Percentiles rank a stretch among this genome's conserved stretches.
phyloP scores from a whole-genome alignment of 2,113 vertebrate species.

The Natator depressus region DNA sequence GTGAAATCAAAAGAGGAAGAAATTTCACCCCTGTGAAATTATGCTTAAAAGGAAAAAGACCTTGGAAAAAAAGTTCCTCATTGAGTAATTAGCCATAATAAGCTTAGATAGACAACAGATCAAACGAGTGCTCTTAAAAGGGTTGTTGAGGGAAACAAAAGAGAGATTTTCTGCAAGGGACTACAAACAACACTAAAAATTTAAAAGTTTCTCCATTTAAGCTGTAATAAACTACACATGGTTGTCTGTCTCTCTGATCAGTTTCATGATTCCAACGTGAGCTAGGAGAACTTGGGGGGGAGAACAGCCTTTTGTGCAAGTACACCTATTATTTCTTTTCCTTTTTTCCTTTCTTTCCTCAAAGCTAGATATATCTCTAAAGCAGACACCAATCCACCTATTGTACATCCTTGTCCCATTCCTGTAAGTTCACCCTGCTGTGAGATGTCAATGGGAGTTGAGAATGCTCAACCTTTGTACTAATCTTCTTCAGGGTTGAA shows the following conservation, averaged over 20 bases:
- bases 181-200: constrained; percentile 17
- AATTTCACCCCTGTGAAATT: neutral
- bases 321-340: neutral
- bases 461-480: fast-evolving
- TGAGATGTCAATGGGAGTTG: neutral
- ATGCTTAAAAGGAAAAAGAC: constrained; percentile 21
- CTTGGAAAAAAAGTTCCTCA: constrained; percentile 26
- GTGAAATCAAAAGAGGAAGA: constrained; percentile 46
- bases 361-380: fast-evolving
- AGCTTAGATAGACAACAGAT: constrained; percentile 65
- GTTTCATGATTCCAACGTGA: neutral
- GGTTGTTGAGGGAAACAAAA: constrained; percentile 9
- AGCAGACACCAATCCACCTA: neutral
- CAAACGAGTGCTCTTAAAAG: constrained; percentile 62
- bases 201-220: neutral
- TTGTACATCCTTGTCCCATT: fast-evolving
- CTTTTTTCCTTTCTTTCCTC: fast-evolving
- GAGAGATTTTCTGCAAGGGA: neutral
- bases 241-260: neutral
- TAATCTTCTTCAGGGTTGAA: neutral
- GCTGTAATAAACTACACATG: neutral
- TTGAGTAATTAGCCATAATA: constrained; percentile 73
- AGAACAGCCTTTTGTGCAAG: fast-evolving
- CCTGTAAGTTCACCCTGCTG: fast-evolving
- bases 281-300: neutral